Base-by-base conservation (phyloP, 2,888 invertebrate species). In the Hirtodrosophila histrioides region DNA sequence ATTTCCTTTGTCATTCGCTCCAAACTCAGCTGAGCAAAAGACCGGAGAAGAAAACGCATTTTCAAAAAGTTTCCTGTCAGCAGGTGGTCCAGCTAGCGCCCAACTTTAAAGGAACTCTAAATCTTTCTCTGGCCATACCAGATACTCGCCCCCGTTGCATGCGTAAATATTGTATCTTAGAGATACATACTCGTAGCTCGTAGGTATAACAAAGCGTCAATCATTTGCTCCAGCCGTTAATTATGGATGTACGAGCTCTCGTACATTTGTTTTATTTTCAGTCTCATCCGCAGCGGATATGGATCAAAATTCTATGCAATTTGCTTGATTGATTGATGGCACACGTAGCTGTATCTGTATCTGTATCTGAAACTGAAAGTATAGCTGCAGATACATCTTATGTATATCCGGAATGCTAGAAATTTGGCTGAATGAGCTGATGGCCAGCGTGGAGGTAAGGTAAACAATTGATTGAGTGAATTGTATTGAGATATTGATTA, bases 261-360 rank as follows among this genome's bases (percentile, higher is more conserved):
- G 63, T 39, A 55, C 61, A 70, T 77, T 69, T 65, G 67, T 51
- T 61, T 62, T 31, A 67, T 62, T 63, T 55, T 55, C 62, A 44
- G 45, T 43, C 31, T 56, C 37, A 40, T 65, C 54, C 67, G 62
- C 62, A 69, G 79, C 89, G 90, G 82, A 88, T 88, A 86, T 80
- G 83, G 78, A 81, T 86, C 87, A 88, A 89, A 90, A 89, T 75
- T 89, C 78, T 58, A 69, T 84, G 86, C 87, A 86, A 84, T 89
- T 88, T 73, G 53, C 58, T 69, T 79, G 89, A 89, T 79, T 88
- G 88, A 88, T 79, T 88, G 85, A 89, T 89, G 78, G 78, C 68
- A 33, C 60, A 71, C 58, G 45, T 12, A 39, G 12, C 43, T 17
- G 11, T 10, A 27, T 27, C 6, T 27, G 27, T 27, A 27, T 27